phyloP scores from a whole-genome alignment of 1,140 invertebrate genomes.

The Drosophila malerkotliana region DNA sequence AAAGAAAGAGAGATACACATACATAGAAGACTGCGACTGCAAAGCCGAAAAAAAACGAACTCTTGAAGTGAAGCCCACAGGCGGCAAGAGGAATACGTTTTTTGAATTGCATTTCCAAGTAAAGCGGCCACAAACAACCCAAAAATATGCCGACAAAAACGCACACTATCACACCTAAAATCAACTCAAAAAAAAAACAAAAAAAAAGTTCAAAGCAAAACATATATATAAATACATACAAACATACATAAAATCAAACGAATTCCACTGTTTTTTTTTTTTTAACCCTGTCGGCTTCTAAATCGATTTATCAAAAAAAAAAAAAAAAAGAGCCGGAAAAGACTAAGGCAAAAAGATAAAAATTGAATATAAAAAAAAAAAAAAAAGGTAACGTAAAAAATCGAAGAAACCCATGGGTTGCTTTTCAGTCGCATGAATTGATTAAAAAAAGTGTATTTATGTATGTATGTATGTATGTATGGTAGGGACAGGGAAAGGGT shows the following conservation, averaged over 20 bases:
- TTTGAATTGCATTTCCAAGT: constrained; percentile 79
- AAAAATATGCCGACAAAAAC: constrained; percentile 48
- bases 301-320: constrained; percentile 78
- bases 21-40: constrained; percentile 14
- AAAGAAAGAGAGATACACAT: constrained; percentile 26
- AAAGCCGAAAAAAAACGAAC: constrained; percentile 23
- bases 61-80: constrained; percentile 7
- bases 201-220: constrained; percentile 52
- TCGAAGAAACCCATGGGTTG: constrained; percentile 64
- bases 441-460: constrained; percentile 64
- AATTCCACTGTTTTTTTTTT: constrained; percentile 71
- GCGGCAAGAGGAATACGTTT: constrained; percentile 44
- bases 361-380: constrained; percentile 57
- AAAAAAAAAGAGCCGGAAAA: constrained; percentile 69
- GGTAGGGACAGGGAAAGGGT: constrained; percentile 42
- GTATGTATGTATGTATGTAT: too few species aligned
- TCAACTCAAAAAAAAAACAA: constrained; percentile 35
- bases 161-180: constrained; percentile 20
- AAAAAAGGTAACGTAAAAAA: constrained; percentile 76
- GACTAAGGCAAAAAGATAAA: constrained; percentile 80
- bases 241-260: constrained; percentile 68
- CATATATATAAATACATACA: constrained; percentile 14
- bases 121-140: constrained; percentile 49
- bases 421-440: constrained; percentile 53
- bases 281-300: constrained; percentile 76